Evolutionary conservation across 2,888 invertebrate species (phyloP), one percentile per base, ranked within the genome.

Genomic region (Oscheius sp.): DNA sequence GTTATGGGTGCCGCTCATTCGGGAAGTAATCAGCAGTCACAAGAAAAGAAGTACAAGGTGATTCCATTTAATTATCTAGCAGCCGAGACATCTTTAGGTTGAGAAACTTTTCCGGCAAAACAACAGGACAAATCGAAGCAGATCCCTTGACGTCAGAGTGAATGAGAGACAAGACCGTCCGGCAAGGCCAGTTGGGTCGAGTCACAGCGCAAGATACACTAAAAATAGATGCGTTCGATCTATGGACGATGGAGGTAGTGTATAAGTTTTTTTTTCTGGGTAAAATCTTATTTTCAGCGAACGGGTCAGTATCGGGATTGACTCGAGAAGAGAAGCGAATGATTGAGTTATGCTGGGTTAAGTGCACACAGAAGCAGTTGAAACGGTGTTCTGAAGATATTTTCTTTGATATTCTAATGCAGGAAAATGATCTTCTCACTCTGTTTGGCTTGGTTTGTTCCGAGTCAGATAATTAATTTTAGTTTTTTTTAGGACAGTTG

Each of bases 101-200:
- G 80, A 80, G 23, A 74, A 77, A 34, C 58, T 80, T n/a, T 80
- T 80, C 58, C 75, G 80, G 4, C 73, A 74, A 48, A 80, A 80
- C 55, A 79, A 77, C 63, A 70, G 80, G n/a, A 73, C 78, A 6
- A 75, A 74, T 55, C 69, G 80, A 39, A 76, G 75, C 39, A 70
- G 80, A 31, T 78, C 78, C 73, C 46, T 80, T 52, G 80, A 80
- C 42, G 75, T 72, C 37, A 66, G 75, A n/a, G n/a, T n/a, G n/a
- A 75, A 75, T 17, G 78, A 75, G 31, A 71, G 71, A 52, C 61
- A 61, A 27, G 61, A 61, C 17, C 48, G 71, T 12, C 77, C 78
- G 27, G 69, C 57, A 3, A 25, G 78, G 23, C 72, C 75, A 8
- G 71, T 78, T 10, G 78, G 78, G n/a, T 65, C 71, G 17, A 73